phyloP scores from a whole-genome alignment of 2,113 vertebrate genomes.

The Rutilus rutilus region DNA sequence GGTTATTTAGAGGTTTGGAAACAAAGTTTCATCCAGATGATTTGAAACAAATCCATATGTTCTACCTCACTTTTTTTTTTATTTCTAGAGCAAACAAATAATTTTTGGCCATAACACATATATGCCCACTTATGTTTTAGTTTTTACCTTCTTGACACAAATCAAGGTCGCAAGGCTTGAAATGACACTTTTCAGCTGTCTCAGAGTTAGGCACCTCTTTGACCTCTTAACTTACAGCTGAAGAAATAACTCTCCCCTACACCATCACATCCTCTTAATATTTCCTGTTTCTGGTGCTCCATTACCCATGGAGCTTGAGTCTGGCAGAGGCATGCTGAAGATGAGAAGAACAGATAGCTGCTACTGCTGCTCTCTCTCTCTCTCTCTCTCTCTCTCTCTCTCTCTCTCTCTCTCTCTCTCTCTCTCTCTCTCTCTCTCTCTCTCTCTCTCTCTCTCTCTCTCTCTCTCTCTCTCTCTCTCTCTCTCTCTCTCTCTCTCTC shows the following conservation, averaged over 20 bases:
- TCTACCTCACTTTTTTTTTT: background rate
- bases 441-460: background rate
- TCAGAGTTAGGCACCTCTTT: background rate
- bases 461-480: constrained; percentile 11
- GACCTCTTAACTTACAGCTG: constrained; percentile 63
- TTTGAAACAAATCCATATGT: background rate
- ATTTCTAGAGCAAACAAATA: too few relatives aligned
- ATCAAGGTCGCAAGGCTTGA: background rate
- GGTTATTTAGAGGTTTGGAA: background rate
- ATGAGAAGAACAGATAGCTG: constrained; percentile 70
- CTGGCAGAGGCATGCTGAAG: constrained; percentile 57
- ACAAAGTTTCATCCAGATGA: background rate
- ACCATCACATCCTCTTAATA: constrained; percentile 72
- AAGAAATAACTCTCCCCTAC: constrained; percentile 67
- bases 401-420: too few relatives aligned
- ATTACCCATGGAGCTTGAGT: constrained; percentile 70
- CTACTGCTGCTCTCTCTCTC: background rate
- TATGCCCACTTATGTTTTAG: background rate
- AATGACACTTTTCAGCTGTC: background rate
- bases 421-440: background rate
- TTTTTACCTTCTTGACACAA: background rate
- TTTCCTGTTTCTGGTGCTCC: constrained; percentile 72
- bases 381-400: too few relatives aligned
- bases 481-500: background rate
- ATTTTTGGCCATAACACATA: background rate